A percentile compares a stretch with the other conserved stretches of the same genome.
These are phyloP conservation scores for Atopsyche davidsoni DNA, from an alignment of 1,140 invertebrate species.

Conservation along the genomic window DNA sequence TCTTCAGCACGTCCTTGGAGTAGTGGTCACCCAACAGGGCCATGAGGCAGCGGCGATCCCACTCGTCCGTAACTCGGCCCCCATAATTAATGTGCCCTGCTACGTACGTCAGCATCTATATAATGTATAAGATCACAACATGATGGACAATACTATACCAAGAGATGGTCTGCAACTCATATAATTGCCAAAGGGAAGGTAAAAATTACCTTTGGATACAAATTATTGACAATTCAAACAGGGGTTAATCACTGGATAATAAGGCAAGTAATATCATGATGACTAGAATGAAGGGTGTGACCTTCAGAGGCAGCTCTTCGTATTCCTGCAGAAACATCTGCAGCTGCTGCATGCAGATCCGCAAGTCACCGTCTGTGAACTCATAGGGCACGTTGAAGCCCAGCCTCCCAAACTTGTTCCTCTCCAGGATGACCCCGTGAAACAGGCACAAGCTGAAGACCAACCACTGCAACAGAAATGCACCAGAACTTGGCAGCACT, in stretches of 20 bases:
- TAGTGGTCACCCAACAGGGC: constrained; percentile 70
- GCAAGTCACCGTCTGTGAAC: constrained; percentile 89
- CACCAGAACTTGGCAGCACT: constrained; percentile 3
- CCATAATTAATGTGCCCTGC: constrained; percentile 83
- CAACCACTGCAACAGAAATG: constrained; percentile 49
- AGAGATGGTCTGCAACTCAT: neutral
- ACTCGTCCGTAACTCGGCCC: constrained; percentile 78
- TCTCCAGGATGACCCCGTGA: constrained; percentile 85
- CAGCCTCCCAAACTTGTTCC: constrained; percentile 82
- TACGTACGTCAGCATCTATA: constrained; percentile 56
- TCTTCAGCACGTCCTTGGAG: constrained; percentile 48
- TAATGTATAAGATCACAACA: too few relatives aligned
- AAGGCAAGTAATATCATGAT: too few relatives aligned
- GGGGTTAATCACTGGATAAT: too few relatives aligned
- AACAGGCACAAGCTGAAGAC: constrained; percentile 88
- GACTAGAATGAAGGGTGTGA: too few relatives aligned
- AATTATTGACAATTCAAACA: too few relatives aligned
- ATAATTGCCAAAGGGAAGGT: constrained; percentile 68
- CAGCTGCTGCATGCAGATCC: constrained; percentile 83
- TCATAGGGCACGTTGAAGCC: constrained; percentile 94
- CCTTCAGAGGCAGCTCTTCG: constrained; percentile 57
- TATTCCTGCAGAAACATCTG: constrained; percentile 69
- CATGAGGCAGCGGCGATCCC: constrained; percentile 71
- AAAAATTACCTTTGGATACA: too few relatives aligned
- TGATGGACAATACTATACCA: constrained; percentile 13